Conservation (phyloP, 1,140 invertebrate genomes). For the Globodera rostochiensis region DNA sequence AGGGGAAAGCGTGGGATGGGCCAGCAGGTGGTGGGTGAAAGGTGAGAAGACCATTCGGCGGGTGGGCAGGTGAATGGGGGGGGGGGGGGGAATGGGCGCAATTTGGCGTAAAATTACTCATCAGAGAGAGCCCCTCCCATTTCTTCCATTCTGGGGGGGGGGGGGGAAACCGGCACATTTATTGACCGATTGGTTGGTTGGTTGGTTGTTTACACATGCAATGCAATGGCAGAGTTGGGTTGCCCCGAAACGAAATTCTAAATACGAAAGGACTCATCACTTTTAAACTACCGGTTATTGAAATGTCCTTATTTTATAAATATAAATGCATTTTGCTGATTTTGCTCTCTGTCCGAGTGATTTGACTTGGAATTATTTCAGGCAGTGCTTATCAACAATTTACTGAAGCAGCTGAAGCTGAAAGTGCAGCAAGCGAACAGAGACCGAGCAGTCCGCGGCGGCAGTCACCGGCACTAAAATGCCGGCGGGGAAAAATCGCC, state of each 20-base stretch:
- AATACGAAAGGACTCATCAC: background rate
- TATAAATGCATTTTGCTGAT: background rate
- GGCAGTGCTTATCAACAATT: constrained; percentile 47
- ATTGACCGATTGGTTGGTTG: constrained; percentile 2
- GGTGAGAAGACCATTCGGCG: background rate
- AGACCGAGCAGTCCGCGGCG: background rate
- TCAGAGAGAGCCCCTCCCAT: background rate
- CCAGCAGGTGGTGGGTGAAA: background rate
- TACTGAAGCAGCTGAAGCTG: constrained; percentile 43
- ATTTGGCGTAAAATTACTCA: constrained; percentile 6
- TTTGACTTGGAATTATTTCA: constrained; percentile 17
- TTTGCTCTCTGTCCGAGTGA: no score
- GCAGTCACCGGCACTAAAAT: no score
- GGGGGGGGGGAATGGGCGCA: background rate
- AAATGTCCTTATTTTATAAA: no score
- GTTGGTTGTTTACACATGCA: constrained; percentile 13
- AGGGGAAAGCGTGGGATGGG: background rate
- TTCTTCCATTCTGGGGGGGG: background rate
- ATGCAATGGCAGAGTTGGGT: background rate
- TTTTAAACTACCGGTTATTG: background rate
- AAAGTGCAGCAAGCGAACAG: constrained; percentile 41
- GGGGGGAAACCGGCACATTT: constrained; percentile 8
- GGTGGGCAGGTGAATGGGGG: background rate
- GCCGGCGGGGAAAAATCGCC: no score
- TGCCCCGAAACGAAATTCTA: background rate